phyloP scores from a whole-genome alignment of 2,888 invertebrate species.

The Peribatodes rhomboidaria region DNA sequence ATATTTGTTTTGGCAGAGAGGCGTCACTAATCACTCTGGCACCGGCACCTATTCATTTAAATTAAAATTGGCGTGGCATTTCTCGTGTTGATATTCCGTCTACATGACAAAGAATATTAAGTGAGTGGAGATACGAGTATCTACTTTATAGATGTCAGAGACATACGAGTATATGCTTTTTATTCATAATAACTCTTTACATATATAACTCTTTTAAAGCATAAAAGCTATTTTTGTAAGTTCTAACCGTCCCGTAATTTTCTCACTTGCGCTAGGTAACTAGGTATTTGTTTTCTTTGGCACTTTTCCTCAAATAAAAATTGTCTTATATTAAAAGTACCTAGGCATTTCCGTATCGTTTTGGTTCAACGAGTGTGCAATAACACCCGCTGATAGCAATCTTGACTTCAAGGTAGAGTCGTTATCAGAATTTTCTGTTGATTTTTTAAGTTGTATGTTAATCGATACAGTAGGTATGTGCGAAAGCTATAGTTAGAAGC shows the following conservation, averaged over 20 bases:
- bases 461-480: neutral
- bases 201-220: neutral
- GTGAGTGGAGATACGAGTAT: neutral
- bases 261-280: neutral
- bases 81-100: slow-evolving; percentile 18
- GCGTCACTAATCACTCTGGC: slow-evolving; percentile 37
- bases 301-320: slow-evolving; percentile 4
- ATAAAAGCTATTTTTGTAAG: neutral
- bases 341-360: slow-evolving; percentile 1
- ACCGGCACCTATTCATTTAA: slow-evolving; percentile 21
- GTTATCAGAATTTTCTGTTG: neutral
- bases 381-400: slow-evolving; percentile 24
- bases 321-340: neutral
- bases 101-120: neutral
- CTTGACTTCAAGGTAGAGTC: slow-evolving; percentile 1
- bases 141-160: neutral
- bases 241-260: neutral
- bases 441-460: neutral
- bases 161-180: too few species aligned
- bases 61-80: slow-evolving; percentile 35
- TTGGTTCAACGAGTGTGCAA: neutral
- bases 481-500: slow-evolving; percentile 10
- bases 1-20: slow-evolving; percentile 28
- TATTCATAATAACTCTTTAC: too few species aligned
- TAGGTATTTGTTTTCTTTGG: neutral